Conservation (phyloP, 1,140 invertebrate genomes). For the Venturia canescens region DNA sequence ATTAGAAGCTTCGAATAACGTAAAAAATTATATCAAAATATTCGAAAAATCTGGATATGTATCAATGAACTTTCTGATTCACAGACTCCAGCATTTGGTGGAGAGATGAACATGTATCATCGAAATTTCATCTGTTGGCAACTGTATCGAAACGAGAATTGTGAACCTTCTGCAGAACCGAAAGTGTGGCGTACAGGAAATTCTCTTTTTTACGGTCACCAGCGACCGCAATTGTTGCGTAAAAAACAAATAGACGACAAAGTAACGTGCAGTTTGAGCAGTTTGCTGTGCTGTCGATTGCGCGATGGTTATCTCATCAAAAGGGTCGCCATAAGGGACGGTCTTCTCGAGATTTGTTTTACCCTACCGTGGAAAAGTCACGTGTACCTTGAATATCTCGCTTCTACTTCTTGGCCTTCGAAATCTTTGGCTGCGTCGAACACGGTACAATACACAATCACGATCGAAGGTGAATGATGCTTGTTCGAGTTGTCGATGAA, state of each 20-base stretch:
- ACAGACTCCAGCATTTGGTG: conserved; percentile 72
- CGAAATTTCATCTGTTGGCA: conserved; percentile 86
- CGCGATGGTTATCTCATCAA: conserved; percentile 88
- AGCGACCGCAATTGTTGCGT: conserved; percentile 78
- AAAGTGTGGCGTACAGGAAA: conserved; percentile 78
- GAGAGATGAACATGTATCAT: conserved; percentile 85
- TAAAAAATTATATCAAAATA: no score
- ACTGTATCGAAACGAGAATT: conserved; percentile 78
- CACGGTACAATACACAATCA: conserved; percentile 79
- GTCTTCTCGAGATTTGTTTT: conserved; percentile 82
- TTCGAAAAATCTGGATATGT: no score
- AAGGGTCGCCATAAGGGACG: conserved; percentile 79
- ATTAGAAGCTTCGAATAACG: no score
- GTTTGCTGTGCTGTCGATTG: conserved; percentile 86
- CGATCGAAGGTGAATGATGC: conserved; percentile 78
- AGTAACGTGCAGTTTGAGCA: conserved; percentile 81
- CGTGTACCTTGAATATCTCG: conserved; percentile 84
- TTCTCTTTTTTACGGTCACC: conserved; percentile 79
- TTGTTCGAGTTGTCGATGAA: neutral
- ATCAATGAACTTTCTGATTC: neutral
- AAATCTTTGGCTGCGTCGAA: conserved; percentile 72
- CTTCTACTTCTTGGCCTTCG: conserved; percentile 80
- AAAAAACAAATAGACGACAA: conserved; percentile 84
- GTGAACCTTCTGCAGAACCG: conserved; percentile 56
- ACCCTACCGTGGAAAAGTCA: conserved; percentile 87